Evolutionary conservation across 1,140 invertebrate species (phyloP).

Genomic region (Hormaphis cornu): DNA sequence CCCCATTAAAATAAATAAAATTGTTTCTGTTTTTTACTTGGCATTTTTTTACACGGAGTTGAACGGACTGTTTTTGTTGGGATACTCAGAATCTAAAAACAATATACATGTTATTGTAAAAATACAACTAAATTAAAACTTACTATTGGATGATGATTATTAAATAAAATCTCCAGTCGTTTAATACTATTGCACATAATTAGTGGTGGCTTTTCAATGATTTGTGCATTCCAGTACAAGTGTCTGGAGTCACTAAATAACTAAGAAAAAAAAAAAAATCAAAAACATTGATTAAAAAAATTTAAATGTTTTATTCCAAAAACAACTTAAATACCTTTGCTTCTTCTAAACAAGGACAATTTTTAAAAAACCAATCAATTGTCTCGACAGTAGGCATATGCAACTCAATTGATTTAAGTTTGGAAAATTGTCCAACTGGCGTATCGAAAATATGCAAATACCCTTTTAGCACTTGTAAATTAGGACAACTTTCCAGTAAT

Average conservation of each 20-base stretch:
- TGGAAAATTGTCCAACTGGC: not conserved
- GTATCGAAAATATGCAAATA: conserved; percentile 23
- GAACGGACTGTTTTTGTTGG: too few species aligned
- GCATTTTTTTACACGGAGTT: too few species aligned
- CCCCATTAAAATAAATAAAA: too few species aligned
- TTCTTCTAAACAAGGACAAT: conserved; percentile 23
- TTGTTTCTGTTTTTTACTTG: too few species aligned
- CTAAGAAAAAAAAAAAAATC: not conserved
- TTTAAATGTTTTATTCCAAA: not conserved
- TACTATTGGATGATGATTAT: not conserved
- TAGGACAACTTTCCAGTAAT: conserved; percentile 12
- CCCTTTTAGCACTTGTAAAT: conserved; percentile 10
- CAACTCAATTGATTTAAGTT: conserved; percentile 2
- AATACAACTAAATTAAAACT: not conserved
- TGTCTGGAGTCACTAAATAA: conserved; percentile 6
- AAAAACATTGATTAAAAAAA: not conserved
- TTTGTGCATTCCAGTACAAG: not conserved
- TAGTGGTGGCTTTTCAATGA: not conserved
- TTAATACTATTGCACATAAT: conserved; percentile 8
- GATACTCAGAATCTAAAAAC: too few species aligned
- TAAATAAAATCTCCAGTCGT: not conserved
- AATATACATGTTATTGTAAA: too few species aligned
- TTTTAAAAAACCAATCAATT: conserved; percentile 29
- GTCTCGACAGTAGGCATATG: conserved; percentile 23
- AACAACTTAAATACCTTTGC: not conserved